Conservation (phyloP, 2,113 vertebrate species). For the Epinephelus lanceolatus region DNA sequence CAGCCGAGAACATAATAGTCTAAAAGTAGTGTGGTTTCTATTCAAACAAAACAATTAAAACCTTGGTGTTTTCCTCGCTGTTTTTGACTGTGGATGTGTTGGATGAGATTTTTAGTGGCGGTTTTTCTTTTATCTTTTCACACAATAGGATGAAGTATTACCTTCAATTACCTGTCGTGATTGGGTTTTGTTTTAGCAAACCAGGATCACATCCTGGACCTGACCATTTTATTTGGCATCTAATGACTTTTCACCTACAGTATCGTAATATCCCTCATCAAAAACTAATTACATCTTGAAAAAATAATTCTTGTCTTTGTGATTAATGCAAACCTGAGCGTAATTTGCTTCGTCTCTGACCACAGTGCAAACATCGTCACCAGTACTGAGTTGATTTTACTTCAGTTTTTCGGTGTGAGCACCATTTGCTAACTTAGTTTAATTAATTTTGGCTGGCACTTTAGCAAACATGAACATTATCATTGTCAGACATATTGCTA, state of each 20-base stretch:
- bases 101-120: conserved; percentile 49
- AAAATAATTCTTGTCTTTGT: conserved; percentile 49
- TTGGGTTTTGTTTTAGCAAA: conserved; percentile 55
- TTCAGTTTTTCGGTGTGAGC: conserved; percentile 40
- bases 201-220: conserved; percentile 35
- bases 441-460: conserved; percentile 55
- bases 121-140: conserved; percentile 63
- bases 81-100: conserved; percentile 46
- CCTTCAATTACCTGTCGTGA: conserved; percentile 50
- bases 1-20: conserved; percentile 72
- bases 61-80: conserved; percentile 54
- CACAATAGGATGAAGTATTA: conserved; percentile 55
- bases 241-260: conserved; percentile 58
- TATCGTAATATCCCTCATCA: conserved; percentile 49
- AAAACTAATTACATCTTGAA: conserved; percentile 56
- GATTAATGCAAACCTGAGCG: conserved; percentile 54
- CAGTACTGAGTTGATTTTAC: conserved; percentile 58
- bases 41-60: conserved; percentile 80
- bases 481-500: conserved; percentile 54
- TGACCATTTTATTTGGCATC: conserved; percentile 42
- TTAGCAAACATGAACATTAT: conserved; percentile 48
- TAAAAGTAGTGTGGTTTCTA: conserved; percentile 76
- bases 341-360: conserved; percentile 42
- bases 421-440: conserved; percentile 47
- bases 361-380: conserved; percentile 58